Percentiles rank a stretch among this genome's conserved stretches.
These are phyloP conservation scores for Coboldia fuscipes DNA, from an alignment of 1,140 invertebrate genomes.

Conservation along the genomic window DNA sequence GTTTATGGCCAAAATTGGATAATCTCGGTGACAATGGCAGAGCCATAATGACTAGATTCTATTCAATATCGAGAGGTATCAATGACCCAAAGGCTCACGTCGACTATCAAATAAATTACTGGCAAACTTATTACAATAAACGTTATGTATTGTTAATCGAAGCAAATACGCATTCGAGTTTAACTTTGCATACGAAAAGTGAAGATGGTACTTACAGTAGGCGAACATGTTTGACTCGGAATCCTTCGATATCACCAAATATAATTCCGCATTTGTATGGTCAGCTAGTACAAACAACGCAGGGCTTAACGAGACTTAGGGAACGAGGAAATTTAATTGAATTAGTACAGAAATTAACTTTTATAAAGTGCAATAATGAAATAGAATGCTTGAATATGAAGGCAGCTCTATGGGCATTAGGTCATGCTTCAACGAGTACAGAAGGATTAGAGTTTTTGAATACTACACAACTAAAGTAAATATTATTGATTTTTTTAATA, in stretches of 20 bases:
- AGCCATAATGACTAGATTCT: slow-evolving; percentile 57
- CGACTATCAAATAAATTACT: slow-evolving; percentile 48
- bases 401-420: slow-evolving; percentile 73
- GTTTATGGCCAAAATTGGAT: slow-evolving; percentile 45
- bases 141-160: slow-evolving; percentile 73
- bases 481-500: neutral
- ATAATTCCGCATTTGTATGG: slow-evolving; percentile 76
- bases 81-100: slow-evolving; percentile 40
- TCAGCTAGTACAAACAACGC: slow-evolving; percentile 56
- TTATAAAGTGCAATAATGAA: slow-evolving; percentile 31
- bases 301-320: slow-evolving; percentile 20
- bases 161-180: slow-evolving; percentile 61
- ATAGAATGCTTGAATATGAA: slow-evolving; percentile 56
- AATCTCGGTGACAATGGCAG: slow-evolving; percentile 67
- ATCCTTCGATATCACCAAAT: slow-evolving; percentile 21
- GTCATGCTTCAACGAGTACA: slow-evolving; percentile 55
- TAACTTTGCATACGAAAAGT: slow-evolving; percentile 62
- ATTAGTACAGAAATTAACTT: slow-evolving; percentile 23
- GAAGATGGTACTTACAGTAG: slow-evolving; percentile 59
- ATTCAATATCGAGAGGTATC: slow-evolving; percentile 53
- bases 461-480: slow-evolving; percentile 19
- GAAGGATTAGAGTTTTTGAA: slow-evolving; percentile 50
- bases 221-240: slow-evolving; percentile 22
- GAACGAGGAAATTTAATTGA: slow-evolving; percentile 29
- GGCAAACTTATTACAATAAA: slow-evolving; percentile 27